Percentiles rank a stretch among this genome's conserved stretches.
Conservation (phyloP, 2,888 invertebrate genomes). For the Heteropelma amictum region DNA sequence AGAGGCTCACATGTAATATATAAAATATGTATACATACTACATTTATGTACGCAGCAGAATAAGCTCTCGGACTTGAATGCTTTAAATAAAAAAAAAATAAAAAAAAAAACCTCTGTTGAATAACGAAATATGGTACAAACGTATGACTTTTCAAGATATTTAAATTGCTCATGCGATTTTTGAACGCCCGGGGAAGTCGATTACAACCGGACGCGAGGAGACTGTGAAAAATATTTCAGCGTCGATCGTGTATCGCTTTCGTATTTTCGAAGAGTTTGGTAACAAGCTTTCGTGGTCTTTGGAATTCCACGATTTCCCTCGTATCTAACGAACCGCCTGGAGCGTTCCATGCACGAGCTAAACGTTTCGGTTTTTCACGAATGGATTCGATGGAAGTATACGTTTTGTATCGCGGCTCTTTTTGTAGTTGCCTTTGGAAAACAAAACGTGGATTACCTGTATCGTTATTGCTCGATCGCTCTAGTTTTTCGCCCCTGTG, state of each 20-base stretch:
- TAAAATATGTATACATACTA: too few relatives aligned
- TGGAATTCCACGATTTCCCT: constrained; percentile 13
- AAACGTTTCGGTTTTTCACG: constrained; percentile 4
- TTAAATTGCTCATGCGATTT: too few relatives aligned
- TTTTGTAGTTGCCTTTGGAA: constrained; percentile 22
- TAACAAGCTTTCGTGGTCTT: constrained; percentile 1
- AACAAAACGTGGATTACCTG: constrained; percentile 11
- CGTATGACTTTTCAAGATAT: too few relatives aligned
- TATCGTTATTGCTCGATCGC: constrained; percentile 19
- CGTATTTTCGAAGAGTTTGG: constrained; percentile 11
- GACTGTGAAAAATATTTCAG: constrained; percentile 9
- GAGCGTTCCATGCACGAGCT: neutral
- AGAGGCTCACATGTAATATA: too few relatives aligned
- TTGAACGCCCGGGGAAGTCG: neutral
- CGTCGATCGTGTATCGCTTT: neutral
- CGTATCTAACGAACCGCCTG: constrained; percentile 33
- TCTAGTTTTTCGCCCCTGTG: constrained; percentile 39
- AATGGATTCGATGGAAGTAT: neutral
- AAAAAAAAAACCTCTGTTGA: too few relatives aligned
- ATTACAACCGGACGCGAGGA: neutral
- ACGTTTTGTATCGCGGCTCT: constrained; percentile 29
- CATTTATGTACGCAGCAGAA: too few relatives aligned
- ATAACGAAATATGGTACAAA: too few relatives aligned
- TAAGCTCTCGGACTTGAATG: too few relatives aligned
- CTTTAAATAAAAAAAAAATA: too few relatives aligned